Conservation (phyloP, 2,113 vertebrate species). For the Elgaria multicarinata region DNA sequence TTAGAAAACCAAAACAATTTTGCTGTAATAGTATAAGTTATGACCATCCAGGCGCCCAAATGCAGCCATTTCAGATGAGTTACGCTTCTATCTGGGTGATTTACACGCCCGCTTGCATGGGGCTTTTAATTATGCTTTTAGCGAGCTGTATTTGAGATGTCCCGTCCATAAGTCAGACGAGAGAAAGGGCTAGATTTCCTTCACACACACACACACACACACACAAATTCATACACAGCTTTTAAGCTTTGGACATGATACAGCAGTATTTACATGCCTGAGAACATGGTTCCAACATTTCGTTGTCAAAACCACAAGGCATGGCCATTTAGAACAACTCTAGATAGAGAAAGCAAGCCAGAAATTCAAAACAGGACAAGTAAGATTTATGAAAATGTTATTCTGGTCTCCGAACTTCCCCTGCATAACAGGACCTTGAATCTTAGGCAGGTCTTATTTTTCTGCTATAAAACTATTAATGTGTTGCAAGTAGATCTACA, state of each 20-base stretch:
- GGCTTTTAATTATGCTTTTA: conserved; percentile 68
- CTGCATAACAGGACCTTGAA: conserved; percentile 4
- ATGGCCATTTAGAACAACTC: conserved; percentile 17
- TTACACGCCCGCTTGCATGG: neutral
- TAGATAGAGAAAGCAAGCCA: neutral
- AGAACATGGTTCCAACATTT: neutral
- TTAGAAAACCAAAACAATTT: conserved; percentile 77
- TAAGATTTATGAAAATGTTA: conserved; percentile 21
- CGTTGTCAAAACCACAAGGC: conserved; percentile 17
- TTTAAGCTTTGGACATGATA: neutral
- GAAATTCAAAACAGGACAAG: conserved; percentile 20
- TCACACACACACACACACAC: neutral
- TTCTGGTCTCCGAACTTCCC: neutral
- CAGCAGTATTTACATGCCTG: neutral
- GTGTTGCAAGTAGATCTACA: conserved; percentile 14
- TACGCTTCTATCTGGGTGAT: conserved; percentile 49
- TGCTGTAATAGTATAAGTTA: conserved; percentile 68
- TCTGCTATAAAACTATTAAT: conserved; percentile 48
- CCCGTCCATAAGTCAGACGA: conserved; percentile 17
- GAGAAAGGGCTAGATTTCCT: conserved; percentile 47
- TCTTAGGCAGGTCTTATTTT: conserved; percentile 4
- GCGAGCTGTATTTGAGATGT: conserved; percentile 42
- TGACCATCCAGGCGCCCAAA: conserved; percentile 36
- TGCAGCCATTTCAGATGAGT: conserved; percentile 56
- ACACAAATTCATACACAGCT: neutral